Conservation (phyloP, 2,888 invertebrate species). For the Pyrocoelia pectoralis region DNA sequence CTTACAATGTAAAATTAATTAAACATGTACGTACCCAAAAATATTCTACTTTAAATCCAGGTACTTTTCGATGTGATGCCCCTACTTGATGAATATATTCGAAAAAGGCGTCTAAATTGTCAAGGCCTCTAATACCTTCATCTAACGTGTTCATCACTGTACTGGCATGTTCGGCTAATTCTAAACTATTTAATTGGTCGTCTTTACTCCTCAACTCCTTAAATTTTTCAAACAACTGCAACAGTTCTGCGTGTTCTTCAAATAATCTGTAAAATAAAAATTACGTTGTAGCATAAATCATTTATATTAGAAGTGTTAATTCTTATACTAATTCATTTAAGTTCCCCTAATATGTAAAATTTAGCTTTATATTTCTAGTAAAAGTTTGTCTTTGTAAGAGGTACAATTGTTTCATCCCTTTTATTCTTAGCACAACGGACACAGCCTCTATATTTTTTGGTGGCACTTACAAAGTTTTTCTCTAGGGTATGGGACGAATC, state of each 20-base stretch:
- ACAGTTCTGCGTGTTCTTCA: constrained; percentile 82
- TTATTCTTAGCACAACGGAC: too few relatives aligned
- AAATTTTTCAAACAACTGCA: constrained; percentile 83
- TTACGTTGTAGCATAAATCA: background rate
- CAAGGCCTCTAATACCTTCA: constrained; percentile 86
- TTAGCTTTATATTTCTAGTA: too few relatives aligned
- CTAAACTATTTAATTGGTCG: constrained; percentile 81
- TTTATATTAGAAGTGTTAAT: background rate
- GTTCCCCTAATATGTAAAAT: too few relatives aligned
- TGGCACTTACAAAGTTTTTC: too few relatives aligned
- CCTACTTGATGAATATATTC: constrained; percentile 84
- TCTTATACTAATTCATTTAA: background rate
- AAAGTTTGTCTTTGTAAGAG: too few relatives aligned
- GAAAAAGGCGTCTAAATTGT: constrained; percentile 85
- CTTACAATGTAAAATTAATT: background rate
- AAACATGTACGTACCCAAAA: constrained; percentile 80
- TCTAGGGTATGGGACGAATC: too few relatives aligned
- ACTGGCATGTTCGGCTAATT: constrained; percentile 85
- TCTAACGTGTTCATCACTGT: constrained; percentile 91
- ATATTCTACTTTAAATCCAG: constrained; percentile 84
- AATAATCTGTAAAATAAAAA: constrained; percentile 72
- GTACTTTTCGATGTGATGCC: constrained; percentile 82
- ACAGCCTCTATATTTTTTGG: too few relatives aligned
- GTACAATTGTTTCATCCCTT: too few relatives aligned
- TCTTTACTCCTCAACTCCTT: constrained; percentile 80